Percentiles rank a stretch among this genome's conserved stretches.
Evolutionary conservation across 1,140 invertebrate genomes (phyloP).

Genomic region (Macrosteles quadrilineatus): DNA sequence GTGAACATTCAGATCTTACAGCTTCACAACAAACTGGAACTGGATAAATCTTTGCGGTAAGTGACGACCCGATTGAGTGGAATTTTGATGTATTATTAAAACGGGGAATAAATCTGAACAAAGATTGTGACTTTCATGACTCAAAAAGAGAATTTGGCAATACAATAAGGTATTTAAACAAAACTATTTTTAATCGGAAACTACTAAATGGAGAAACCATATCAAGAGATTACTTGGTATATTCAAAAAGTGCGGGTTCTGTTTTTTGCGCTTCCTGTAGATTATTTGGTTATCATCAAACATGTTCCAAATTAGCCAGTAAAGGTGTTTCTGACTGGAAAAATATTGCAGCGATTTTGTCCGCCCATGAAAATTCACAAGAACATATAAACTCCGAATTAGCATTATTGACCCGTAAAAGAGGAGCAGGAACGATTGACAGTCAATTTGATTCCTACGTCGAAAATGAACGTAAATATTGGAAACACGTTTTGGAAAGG

Average conservation of each 20-base stretch:
- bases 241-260: conserved; percentile 41
- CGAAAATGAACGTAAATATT: conserved; percentile 31
- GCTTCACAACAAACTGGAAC: no score
- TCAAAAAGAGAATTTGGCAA: conserved; percentile 35
- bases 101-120: no score
- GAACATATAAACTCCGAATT: conserved; percentile 35
- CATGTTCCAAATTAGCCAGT: conserved; percentile 15
- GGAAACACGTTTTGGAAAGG: conserved; percentile 41
- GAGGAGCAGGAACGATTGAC: conserved; percentile 32
- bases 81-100: no score
- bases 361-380: conserved; percentile 41
- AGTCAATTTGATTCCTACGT: conserved; percentile 15
- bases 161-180: conserved; percentile 36
- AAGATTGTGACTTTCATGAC: no score
- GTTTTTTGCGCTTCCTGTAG: no score
- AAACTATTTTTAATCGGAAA: conserved; percentile 39
- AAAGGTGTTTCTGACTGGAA: conserved; percentile 45
- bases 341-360: conserved; percentile 37
- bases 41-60: no score
- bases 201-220: conserved; percentile 38
- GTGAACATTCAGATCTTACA: no score
- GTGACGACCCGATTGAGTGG: no score
- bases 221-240: conserved; percentile 27
- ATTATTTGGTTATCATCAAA: conserved; percentile 40
- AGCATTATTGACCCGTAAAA: conserved; percentile 32